Conservation (phyloP, 2,888 invertebrate genomes). For the Chaitophorus viminalis region DNA sequence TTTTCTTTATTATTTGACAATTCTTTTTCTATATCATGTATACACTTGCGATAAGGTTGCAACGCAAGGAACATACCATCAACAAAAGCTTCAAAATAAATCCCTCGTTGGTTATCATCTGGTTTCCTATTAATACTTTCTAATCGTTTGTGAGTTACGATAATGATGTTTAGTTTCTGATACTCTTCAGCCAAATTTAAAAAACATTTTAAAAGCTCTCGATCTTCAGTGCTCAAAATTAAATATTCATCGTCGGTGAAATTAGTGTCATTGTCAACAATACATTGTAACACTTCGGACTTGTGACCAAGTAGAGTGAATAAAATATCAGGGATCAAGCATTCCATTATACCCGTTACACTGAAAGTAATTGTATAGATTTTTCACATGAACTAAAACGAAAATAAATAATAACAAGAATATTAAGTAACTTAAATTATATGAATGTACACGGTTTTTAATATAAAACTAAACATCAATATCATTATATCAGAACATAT, state of each 20-base stretch:
- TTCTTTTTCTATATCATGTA: slow-evolving; percentile 37
- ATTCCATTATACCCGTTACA: slow-evolving; percentile 31
- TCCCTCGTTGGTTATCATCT: not conserved
- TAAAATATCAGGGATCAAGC: slow-evolving; percentile 51
- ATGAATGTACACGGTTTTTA: not conserved
- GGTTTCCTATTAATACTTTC: not conserved
- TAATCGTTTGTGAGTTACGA: not conserved
- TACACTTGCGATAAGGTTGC: slow-evolving; percentile 26
- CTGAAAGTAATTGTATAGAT: not conserved
- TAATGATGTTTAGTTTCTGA: slow-evolving; percentile 3
- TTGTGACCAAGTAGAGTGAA: slow-evolving; percentile 47
- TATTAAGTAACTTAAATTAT: not conserved
- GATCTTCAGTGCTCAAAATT: slow-evolving; percentile 33
- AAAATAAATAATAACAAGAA: not conserved
- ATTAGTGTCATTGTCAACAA: slow-evolving; percentile 33
- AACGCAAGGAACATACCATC: slow-evolving; percentile 28
- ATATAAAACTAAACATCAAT: too few relatives aligned
- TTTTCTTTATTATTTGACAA: slow-evolving; percentile 40
- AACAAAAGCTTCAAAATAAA: slow-evolving; percentile 44
- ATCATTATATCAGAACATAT: too few relatives aligned
- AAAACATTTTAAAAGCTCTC: slow-evolving; percentile 11
- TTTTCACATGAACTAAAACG: not conserved
- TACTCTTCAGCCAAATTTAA: slow-evolving; percentile 44
- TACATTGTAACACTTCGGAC: slow-evolving; percentile 37
- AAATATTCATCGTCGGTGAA: slow-evolving; percentile 24